Evolutionary conservation across 2,113 vertebrate species (phyloP), one percentile per base, ranked within the genome.

Genomic region (Notechis scutatus): DNA sequence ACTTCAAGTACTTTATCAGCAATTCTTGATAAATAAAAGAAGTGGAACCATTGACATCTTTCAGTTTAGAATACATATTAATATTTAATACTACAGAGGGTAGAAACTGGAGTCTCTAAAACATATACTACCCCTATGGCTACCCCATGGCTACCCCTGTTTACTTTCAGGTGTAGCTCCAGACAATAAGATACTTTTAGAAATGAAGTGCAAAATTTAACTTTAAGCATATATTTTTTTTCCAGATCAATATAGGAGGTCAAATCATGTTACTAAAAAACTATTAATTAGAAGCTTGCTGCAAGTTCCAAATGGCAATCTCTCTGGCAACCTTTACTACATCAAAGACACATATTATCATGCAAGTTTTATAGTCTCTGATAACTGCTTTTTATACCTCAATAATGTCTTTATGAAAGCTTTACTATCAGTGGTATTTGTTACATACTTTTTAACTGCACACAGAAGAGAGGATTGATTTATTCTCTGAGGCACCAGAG

Each of bases 181-280:
- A 42, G n/a, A 54, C 45, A 50, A 54, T 89, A 74, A 81, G 8
- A 57, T n/a, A 3, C 54, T 57, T 89, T 91, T 90, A 2, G 0
- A 93, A 54, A 57, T 23, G 50, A 34, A 92, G 45, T 54, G 20
- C 15, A 52, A 56, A 55, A 92, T 15, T 64, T 52, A 74, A 24
- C 59, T 69, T 93, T n/a, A 26, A 42, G 93, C 20, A 39, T 61
- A 39, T 61, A 45, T 91, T 1, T 93, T 93, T 92, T n/a, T 4
- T 2, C 0, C 85, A 74, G 21, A 0, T 89, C 55, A 85, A 47
- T 88, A 89, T 18, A 64, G 42, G 26, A 69, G n/a, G 42, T 26
- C 57, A 90, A 90, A 69, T 74, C 59, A 87, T 52, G 21, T 24
- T 52, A 15, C 47, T 74, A 74, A 74, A 74, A 18, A 34, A 74